Percentiles rank a stretch among this genome's conserved stretches.
These are phyloP conservation scores for Semnopithecus entellus DNA, from an alignment of 2,113 vertebrate species.

Conservation along the genomic window DNA sequence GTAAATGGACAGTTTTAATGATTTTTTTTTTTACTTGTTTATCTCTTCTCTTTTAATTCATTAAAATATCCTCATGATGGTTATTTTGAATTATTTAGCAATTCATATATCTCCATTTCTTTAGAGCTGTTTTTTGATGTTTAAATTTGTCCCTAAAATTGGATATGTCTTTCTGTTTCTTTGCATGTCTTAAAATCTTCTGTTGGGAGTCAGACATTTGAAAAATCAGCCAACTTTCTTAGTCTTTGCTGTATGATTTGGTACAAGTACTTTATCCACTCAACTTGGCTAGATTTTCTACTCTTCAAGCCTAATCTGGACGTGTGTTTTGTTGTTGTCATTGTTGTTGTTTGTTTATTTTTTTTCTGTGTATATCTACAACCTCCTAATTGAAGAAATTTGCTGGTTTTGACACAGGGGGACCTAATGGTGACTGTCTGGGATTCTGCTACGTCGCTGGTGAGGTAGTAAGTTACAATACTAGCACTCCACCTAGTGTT, in stretches of 20 bases:
- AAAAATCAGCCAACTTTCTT: not conserved
- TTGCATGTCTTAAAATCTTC: not conserved
- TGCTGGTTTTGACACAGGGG: not conserved
- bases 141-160: not conserved
- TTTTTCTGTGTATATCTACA: not conserved
- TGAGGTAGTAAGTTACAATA: not conserved
- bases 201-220: not conserved
- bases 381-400: not conserved
- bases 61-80: not conserved
- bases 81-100: not conserved
- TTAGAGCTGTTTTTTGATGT: not conserved
- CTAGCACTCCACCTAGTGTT: not conserved
- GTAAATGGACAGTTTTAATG: not conserved
- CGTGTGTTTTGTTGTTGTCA: not conserved
- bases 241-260: not conserved
- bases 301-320: not conserved
- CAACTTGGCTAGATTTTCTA: not conserved
- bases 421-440: not conserved
- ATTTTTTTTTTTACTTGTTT: not conserved
- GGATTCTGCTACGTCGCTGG: not conserved
- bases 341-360: too few species aligned
- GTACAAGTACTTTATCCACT: not conserved
- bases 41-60: not conserved
- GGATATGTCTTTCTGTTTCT: not conserved
- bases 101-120: not conserved